These are phyloP conservation scores for Gisinianus flammeolus DNA, from an alignment of 2,888 invertebrate species.

Conservation along the genomic window DNA sequence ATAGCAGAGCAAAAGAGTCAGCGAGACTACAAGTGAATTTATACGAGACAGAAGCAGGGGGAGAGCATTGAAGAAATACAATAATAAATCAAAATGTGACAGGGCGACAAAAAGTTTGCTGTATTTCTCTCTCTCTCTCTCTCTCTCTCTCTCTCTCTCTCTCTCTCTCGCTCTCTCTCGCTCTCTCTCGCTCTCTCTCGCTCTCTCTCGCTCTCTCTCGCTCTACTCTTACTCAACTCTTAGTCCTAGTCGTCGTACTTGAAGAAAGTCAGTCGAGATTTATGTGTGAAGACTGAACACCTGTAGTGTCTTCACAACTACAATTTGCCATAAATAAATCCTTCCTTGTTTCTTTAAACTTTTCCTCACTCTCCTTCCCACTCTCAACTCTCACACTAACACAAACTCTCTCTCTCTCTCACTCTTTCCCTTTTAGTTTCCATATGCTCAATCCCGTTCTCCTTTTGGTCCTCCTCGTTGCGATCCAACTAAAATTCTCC, in stretches of 20 bases:
- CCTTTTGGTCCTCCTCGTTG: no score
- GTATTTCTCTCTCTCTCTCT: no score
- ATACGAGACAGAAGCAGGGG: not conserved
- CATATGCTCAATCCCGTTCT: not conserved
- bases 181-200: no score
- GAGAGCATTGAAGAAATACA: not conserved
- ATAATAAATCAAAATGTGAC: slow-evolving; percentile 30
- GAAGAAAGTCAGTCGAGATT: slow-evolving; percentile 25
- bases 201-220: no score
- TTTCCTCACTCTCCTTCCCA: not conserved
- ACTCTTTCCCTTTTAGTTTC: not conserved
- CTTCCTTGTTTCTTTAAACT: slow-evolving; percentile 30
- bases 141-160: no score
- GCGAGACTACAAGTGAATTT: not conserved
- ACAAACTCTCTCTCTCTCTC: not conserved
- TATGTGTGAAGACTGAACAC: slow-evolving; percentile 25
- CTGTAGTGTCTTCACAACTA: slow-evolving; percentile 25
- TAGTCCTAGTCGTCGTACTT: not conserved
- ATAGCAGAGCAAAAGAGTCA: not conserved
- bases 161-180: no score
- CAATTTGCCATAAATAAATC: slow-evolving; percentile 34
- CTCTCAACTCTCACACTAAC: not conserved
- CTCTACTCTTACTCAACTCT: no score
- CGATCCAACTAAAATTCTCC: not conserved
- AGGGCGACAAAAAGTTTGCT: slow-evolving; percentile 22